A percentile compares a stretch with the other conserved stretches of the same genome.
Conservation (phyloP, 1,140 invertebrate species). For the Ceratina japonica region DNA sequence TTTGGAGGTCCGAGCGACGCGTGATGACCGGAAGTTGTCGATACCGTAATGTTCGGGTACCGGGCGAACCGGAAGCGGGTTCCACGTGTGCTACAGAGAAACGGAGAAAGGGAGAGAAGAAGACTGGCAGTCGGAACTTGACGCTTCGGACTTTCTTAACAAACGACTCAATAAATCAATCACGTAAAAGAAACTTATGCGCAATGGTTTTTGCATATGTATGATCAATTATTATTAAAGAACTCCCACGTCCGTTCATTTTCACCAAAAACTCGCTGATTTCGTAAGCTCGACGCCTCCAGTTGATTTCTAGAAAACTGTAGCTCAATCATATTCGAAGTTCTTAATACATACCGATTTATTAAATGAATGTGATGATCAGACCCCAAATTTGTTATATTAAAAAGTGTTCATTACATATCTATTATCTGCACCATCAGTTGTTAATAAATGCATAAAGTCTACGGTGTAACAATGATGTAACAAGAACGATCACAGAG, state of each 20-base stretch:
- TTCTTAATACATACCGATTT: too few species aligned
- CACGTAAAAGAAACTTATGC: constrained; percentile 66
- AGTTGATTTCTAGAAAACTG: too few species aligned
- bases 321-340: too few species aligned
- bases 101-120: constrained; percentile 31
- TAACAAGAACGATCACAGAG: too few species aligned
- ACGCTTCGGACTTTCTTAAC: constrained; percentile 54
- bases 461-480: too few species aligned
- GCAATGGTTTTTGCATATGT: constrained; percentile 58
- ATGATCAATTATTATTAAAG: constrained; percentile 46
- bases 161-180: constrained; percentile 64
- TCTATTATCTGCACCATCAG: too few species aligned
- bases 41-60: constrained; percentile 73
- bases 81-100: constrained; percentile 64
- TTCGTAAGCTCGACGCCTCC: constrained; percentile 4
- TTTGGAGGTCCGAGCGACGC: constrained; percentile 31
- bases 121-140: constrained; percentile 10
- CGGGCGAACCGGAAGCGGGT: constrained; percentile 68
- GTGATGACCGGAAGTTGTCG: constrained; percentile 70
- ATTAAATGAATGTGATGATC: too few species aligned
- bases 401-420: too few species aligned
- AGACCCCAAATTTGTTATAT: too few species aligned
- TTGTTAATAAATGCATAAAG: too few species aligned
- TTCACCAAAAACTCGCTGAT: neutral
- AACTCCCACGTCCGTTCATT: constrained; percentile 46